A percentile compares a stretch with the other conserved stretches of the same genome.
phyloP scores from a whole-genome alignment of 2,113 vertebrate species.

The Eretmodus cyanostictus region DNA sequence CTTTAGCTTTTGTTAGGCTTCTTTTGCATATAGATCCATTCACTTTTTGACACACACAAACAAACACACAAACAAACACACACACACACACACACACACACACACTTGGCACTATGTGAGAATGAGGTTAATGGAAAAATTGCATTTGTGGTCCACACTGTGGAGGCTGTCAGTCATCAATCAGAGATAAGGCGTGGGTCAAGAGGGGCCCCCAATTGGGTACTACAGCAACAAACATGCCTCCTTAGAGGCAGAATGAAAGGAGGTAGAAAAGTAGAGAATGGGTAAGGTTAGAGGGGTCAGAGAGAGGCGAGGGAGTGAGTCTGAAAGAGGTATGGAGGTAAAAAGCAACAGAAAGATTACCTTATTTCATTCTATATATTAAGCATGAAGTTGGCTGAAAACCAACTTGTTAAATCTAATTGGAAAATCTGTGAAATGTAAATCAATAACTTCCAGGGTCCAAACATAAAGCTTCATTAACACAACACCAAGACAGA shows the following conservation, averaged over 20 bases:
- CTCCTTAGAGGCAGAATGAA: background rate
- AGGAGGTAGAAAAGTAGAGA: background rate
- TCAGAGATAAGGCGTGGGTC: conserved; percentile 40
- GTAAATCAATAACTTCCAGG: background rate
- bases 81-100: background rate
- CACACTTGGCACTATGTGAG: background rate
- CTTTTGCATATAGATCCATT: background rate
- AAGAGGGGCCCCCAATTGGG: conserved; percentile 18
- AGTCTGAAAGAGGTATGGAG: background rate
- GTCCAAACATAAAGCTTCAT: background rate
- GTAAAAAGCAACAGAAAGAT: background rate
- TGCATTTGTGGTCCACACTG: background rate
- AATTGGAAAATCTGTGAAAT: background rate
- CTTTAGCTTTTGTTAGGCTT: background rate
- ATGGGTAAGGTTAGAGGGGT: background rate
- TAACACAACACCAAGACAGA: background rate
- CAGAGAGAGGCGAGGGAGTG: background rate
- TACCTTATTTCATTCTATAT: background rate
- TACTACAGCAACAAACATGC: conserved; percentile 11
- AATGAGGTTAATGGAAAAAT: conserved; percentile 59
- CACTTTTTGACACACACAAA: background rate
- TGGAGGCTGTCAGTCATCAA: conserved; percentile 13
- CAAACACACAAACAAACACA: background rate
- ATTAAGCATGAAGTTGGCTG: background rate
- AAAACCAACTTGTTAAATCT: background rate